Evolutionary conservation across 2,888 invertebrate genomes (phyloP).

Genomic region (Stomorhina lunata): DNA sequence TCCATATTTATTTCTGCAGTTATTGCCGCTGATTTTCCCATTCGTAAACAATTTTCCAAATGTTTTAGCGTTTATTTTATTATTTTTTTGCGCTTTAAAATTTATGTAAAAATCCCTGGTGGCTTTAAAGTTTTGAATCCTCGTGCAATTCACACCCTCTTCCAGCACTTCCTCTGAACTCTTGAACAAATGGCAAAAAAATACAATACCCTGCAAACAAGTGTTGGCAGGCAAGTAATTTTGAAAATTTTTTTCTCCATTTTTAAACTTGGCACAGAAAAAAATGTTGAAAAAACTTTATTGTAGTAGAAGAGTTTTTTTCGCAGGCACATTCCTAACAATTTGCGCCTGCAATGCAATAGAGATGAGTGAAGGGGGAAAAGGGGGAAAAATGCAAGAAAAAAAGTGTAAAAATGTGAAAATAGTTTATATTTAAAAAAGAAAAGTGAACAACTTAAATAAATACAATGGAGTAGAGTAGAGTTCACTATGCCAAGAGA

Average conservation of each 20-base stretch:
- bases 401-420: neutral
- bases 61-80: neutral
- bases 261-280: slow-evolving; percentile 58
- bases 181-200: neutral
- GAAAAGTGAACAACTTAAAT: slow-evolving; percentile 41
- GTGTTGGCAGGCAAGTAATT: neutral
- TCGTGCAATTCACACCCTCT: neutral
- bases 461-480: slow-evolving; percentile 50
- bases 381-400: neutral
- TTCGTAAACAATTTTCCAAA: slow-evolving; percentile 10
- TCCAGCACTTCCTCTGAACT: neutral
- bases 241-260: neutral
- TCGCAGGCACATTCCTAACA: slow-evolving; percentile 56
- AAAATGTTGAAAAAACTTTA: slow-evolving; percentile 32
- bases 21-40: slow-evolving; percentile 7
- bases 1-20: slow-evolving; percentile 2
- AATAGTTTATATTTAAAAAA: neutral
- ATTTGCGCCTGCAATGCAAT: slow-evolving; percentile 52
- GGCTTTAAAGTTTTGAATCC: slow-evolving; percentile 37
- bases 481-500: slow-evolving; percentile 51
- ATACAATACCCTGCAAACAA: neutral
- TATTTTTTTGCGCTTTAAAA: neutral
- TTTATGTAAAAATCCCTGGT: slow-evolving; percentile 10
- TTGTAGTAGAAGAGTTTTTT: neutral
- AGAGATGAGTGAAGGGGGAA: neutral